These are phyloP conservation scores for Allygus modestus DNA, from an alignment of 2,888 invertebrate species.

Conservation along the genomic window DNA sequence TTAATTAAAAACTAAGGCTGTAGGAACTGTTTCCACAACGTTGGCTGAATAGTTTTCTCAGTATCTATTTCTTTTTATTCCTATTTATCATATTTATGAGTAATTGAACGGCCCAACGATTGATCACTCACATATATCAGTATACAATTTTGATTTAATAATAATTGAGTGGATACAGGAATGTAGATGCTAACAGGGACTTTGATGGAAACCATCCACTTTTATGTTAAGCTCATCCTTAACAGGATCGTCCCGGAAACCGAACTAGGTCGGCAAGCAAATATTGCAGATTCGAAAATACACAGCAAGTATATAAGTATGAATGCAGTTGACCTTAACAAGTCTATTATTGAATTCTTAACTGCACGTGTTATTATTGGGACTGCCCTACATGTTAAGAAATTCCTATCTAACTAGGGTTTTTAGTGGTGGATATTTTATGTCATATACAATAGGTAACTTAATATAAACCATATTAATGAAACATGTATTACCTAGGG, in stretches of 20 bases:
- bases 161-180: background rate
- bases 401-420: background rate
- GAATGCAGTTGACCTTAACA: slow-evolving; percentile 18
- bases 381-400: background rate
- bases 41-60: no score
- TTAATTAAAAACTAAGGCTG: no score
- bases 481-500: no score
- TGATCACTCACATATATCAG: no score
- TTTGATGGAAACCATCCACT: background rate
- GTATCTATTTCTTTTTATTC: no score
- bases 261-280: background rate
- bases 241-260: background rate
- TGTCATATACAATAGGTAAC: no score
- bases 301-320: slow-evolving; percentile 22
- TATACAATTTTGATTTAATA: no score
- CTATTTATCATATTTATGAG: no score
- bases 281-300: slow-evolving; percentile 4
- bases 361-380: background rate
- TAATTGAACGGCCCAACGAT: no score
- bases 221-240: slow-evolving; percentile 13
- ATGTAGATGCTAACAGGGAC: background rate
- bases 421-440: no score
- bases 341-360: background rate
- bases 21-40: no score
- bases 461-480: no score